Evolutionary conservation across 2,888 invertebrate genomes (phyloP), one percentile per base, ranked within the genome.

Genomic region (Ophion ventricosus): DNA sequence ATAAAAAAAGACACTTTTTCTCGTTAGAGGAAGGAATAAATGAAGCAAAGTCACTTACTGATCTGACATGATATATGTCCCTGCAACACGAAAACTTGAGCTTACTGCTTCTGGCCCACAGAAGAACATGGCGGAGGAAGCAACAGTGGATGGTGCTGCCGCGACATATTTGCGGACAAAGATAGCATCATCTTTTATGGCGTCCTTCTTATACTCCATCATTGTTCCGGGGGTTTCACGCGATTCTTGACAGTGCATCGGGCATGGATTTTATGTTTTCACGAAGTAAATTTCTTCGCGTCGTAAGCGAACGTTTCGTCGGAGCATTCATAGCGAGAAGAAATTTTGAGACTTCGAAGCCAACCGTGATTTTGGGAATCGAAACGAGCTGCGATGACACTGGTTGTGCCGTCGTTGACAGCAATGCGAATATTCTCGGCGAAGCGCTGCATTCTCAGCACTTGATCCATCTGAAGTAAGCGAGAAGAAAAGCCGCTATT

Each of bases 351-450:
- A 72, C 78, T 64, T 76, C 78, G 4, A 87, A 84, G 59, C 85
- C 89, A 49, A 82, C 88, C 26, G 78, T 94, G 81, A 94, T 99
- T 77, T 94, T 99, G 87, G 99, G 99, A 7, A 99, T 99, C 89
- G 99, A 99, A 95, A 98, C 98, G 4, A 99, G 99, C 85, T 99
- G 99, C 92, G 99, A 99, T 94, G 99, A 99, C 92, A 99, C 99
- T 1, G 99, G 98, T 26, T 97, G 97, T 91, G 99, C 98, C 61
- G 94, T 99, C 86, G 96, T 99, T 8, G 95, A 97, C 93, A 94
- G 94, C 25, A 91, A 95, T 80, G 97, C 97, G 40, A 94, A 94
- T 84, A 94, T 99, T 88, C 92, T 98, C 66, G 97, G 98, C 11
- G 97, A 99, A 94, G 95, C 96, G 49, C 93, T 98, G 49, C 94